Base-by-base conservation (phyloP, 2,797 vertebrate genomes). In the Glyptemys insculpta region DNA sequence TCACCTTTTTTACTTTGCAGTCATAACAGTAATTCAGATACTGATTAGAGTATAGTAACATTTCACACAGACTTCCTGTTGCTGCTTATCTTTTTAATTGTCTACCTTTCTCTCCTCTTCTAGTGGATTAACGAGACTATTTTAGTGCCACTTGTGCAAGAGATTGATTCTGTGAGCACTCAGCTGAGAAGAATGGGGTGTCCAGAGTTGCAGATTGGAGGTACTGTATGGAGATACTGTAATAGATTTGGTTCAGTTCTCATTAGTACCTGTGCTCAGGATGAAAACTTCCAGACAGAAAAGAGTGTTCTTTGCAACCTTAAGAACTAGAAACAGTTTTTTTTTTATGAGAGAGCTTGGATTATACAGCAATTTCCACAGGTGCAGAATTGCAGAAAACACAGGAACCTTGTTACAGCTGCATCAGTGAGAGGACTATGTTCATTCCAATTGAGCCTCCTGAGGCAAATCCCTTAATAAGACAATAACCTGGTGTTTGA, bases 81-180 rank as follows among this genome's bases (percentile, higher is more conserved):
- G 9, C 8, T 88, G 54, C 18, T 87, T n/a, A 91, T 7, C 12
- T 54, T 25, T 53, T 34, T 37, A 52, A 72, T 79, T 86, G 19
- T 74, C 1, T 78, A 31, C 81, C 3, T 90, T 49, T 52, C 87
- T 79, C 83, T 80, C 82, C 83, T 82, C 83, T 96, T 88, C 14
- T 88, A 99, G 99, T 99, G 99, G 99, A 99, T 99, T 91, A 99
- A 98, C 89, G 99, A 99, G 97, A 99, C 99, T 10, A 99, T 99
- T 94, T 98, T 99, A 95, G 99, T 99, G 90, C 99, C 99, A 0
- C 97, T 99, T 90, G 99, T 99, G 41, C 99, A 99, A 76, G 99
- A 99, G 98, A 98, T 99, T 0, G 99, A 99, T 47, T 99, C 98
- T 3, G 99, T 99, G 93, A 99, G 99, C 98, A 98, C 98, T 16